Conservation (phyloP, 2,797 vertebrate species). For the Antennarius maculatus region DNA sequence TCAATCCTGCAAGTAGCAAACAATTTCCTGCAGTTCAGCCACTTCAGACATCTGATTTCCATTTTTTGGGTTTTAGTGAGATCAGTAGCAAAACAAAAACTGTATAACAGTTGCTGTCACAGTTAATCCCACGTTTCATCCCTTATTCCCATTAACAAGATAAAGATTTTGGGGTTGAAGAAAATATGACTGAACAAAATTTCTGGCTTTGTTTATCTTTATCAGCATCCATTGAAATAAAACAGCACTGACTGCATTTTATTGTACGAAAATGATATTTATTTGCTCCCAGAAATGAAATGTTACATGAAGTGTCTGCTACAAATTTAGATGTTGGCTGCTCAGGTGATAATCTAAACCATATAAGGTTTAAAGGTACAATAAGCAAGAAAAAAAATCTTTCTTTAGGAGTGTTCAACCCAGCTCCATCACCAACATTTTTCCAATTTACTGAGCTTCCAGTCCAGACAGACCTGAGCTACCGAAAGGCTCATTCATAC, state of each 20-base stretch:
- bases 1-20: constrained; percentile 43
- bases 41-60: constrained; percentile 37
- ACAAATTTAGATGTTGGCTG: constrained; percentile 4
- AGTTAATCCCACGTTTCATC: not conserved
- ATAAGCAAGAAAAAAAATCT: too few species aligned
- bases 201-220: too few species aligned
- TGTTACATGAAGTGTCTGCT: constrained; percentile 11
- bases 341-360: not conserved
- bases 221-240: too few species aligned
- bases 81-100: not conserved
- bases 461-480: too few species aligned
- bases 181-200: too few species aligned
- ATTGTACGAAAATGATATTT: not conserved
- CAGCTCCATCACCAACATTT: too few species aligned
- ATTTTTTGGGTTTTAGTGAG: not conserved
- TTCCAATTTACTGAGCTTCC: too few species aligned
- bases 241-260: not conserved
- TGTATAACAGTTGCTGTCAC: not conserved
- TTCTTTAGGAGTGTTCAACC: too few species aligned
- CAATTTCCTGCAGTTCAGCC: constrained; percentile 52
- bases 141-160: too few species aligned
- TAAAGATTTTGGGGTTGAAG: too few species aligned
- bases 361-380: too few species aligned
- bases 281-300: constrained; percentile 10
- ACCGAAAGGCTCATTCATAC: too few species aligned